Evolutionary conservation across 2,888 invertebrate genomes (phyloP).

Genomic region (Noctua janthina): DNA sequence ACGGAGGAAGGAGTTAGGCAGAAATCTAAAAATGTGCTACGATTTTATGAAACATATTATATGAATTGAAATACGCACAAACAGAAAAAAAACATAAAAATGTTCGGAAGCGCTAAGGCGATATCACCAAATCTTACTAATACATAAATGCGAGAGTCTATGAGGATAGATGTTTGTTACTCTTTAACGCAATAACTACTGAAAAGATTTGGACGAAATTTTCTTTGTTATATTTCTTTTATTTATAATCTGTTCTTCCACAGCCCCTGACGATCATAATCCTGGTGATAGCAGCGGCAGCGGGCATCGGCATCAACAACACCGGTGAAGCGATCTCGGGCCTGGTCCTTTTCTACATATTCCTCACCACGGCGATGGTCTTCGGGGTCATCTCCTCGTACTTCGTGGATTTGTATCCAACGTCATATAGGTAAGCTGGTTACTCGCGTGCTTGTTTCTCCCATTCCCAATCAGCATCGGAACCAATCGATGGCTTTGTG

Average conservation of each 20-base stretch:
- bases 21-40: not conserved
- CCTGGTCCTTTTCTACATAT: conserved; percentile 82
- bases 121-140: not conserved
- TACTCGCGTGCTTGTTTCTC: not conserved
- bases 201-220: not conserved
- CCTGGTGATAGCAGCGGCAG: conserved; percentile 79
- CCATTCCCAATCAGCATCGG: not conserved
- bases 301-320: conserved; percentile 78
- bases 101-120: too few relatives aligned
- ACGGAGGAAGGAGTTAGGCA: not conserved
- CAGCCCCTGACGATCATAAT: conserved; percentile 81
- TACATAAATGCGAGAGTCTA: too few relatives aligned
- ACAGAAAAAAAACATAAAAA: not conserved
- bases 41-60: not conserved
- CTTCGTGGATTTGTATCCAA: conserved; percentile 85
- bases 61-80: not conserved
- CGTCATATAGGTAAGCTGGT: conserved; percentile 82
- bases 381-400: conserved; percentile 85
- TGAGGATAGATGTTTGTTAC: too few relatives aligned
- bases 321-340: conserved; percentile 83
- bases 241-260: not conserved
- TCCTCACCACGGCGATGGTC: conserved; percentile 84
- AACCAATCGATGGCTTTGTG: not conserved
- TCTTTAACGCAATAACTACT: not conserved
- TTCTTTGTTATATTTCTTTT: not conserved